Evolutionary conservation across 2,797 vertebrate species (phyloP), one percentile per base, ranked within the genome.

Genomic region (Chaenodraco wilsoni): DNA sequence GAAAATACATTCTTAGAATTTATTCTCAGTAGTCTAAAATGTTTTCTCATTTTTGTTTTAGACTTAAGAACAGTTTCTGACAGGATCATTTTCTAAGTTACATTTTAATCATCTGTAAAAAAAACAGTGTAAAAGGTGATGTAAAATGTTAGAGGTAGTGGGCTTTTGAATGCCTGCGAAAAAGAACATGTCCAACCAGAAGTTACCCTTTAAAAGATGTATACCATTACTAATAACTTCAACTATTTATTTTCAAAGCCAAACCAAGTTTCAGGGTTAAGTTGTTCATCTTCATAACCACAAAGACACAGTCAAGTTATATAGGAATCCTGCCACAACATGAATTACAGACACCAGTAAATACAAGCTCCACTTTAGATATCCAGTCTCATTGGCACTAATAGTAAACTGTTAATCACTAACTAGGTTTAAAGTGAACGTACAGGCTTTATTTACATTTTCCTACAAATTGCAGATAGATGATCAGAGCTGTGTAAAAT

Each of bases 351-450:
- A 60, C 44, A 50, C 23, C 16, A 59, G 15, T 7, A 54, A 50
- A 65, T 50, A 68, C 46, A 41, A 14, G 6, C 8, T 45, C 14
- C 21, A 27, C 41, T 63, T 73, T 62, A 57, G 66, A 69, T 16
- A 37, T 12, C 33, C 37, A 40, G 4, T 16, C 46, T 40, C n/a
- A 10, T 2, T 55, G 6, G 15, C 16, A 14, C 43, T 9, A 15
- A 48, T 17, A 16, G 7, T 57, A 1, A 3, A 14, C 46, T 23
- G 14, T 5, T 46, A 7, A 23, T 54, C 6, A 61, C 37, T 21
- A 48, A 48, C 45, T 40, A 21, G 21, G 17, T 55, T 13, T 44
- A 4, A 1, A 17, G 48, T 59, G 19, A 9, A 57, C 69, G 51
- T 57, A 49, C 49, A 43, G 19, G 23, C 21, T 59, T 14, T 40